phyloP scores from a whole-genome alignment of 2,113 vertebrate species.

The Thymallus thymallus region DNA sequence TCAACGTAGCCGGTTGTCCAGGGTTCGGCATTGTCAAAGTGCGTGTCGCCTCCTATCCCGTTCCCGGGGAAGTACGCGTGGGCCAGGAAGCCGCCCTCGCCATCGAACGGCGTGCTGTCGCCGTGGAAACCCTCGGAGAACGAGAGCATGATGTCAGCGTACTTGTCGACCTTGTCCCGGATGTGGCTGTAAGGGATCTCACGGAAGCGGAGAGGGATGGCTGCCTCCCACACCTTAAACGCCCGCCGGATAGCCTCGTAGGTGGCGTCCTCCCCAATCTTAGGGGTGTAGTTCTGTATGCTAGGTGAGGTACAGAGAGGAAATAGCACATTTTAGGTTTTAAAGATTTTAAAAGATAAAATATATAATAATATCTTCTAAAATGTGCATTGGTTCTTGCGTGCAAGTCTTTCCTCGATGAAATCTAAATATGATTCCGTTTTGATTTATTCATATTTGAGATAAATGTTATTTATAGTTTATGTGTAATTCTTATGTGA shows the following conservation, averaged over 20 bases:
- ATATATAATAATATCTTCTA: background rate
- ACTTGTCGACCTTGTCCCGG: slow-evolving; percentile 77
- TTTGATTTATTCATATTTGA: background rate
- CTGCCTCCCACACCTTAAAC: slow-evolving; percentile 83
- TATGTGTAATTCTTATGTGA: background rate
- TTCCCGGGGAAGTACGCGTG: slow-evolving; percentile 90
- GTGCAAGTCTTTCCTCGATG: too few species aligned
- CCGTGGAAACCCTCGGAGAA: slow-evolving; percentile 90
- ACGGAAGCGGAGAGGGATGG: slow-evolving; percentile 80
- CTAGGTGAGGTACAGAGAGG: slow-evolving; percentile 47
- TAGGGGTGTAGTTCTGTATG: slow-evolving; percentile 80
- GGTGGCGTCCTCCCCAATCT: slow-evolving; percentile 81
- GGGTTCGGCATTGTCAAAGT: slow-evolving; percentile 88
- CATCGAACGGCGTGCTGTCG: slow-evolving; percentile 90
- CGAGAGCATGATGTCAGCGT: slow-evolving; percentile 90
- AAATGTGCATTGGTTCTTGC: too few species aligned
- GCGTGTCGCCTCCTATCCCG: slow-evolving; percentile 89
- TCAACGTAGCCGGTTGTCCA: slow-evolving; percentile 84
- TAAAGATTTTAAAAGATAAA: background rate
- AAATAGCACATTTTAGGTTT: slow-evolving; percentile 10
- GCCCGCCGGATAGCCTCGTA: slow-evolving; percentile 83
- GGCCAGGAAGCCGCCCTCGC: slow-evolving; percentile 87
- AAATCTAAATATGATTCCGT: too few species aligned
- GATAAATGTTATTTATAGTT: background rate
- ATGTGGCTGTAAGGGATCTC: slow-evolving; percentile 85